These are phyloP conservation scores for Drosophila pseudotakahashii DNA, from an alignment of 2,888 invertebrate species.

Conservation along the genomic window DNA sequence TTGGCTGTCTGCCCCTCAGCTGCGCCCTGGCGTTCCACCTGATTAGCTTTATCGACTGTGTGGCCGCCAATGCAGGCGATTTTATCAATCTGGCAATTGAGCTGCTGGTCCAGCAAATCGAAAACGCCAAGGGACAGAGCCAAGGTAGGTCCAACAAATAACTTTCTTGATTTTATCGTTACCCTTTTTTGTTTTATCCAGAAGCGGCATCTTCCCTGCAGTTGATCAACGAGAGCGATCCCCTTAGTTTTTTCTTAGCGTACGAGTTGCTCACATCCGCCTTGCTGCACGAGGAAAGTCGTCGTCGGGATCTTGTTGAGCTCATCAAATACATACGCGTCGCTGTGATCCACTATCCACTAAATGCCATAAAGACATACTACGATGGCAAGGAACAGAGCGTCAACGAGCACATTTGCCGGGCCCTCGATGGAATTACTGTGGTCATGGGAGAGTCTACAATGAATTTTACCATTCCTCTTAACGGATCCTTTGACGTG, in stretches of 20 bases:
- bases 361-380: conserved; percentile 65
- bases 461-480: conserved; percentile 64
- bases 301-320: conserved; percentile 76
- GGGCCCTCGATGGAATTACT: conserved; percentile 63
- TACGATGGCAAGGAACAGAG: conserved; percentile 63
- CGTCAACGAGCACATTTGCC: conserved; percentile 76
- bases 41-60: conserved; percentile 73
- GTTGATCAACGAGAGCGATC: conserved; percentile 68
- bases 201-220: conserved; percentile 57
- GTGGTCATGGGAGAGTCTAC: conserved; percentile 64
- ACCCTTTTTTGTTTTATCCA: not conserved
- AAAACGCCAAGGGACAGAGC: conserved; percentile 51
- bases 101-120: conserved; percentile 81
- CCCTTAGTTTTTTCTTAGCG: conserved; percentile 78
- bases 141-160: too few relatives aligned
- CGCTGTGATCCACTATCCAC: conserved; percentile 70
- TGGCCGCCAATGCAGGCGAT: conserved; percentile 64
- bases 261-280: conserved; percentile 77
- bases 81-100: conserved; percentile 80
- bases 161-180: not conserved
- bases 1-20: conserved; percentile 79
- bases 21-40: conserved; percentile 80
- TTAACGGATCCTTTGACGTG: conserved; percentile 66
- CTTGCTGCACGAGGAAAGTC: conserved; percentile 57
- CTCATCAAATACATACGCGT: conserved; percentile 80